These are phyloP conservation scores for Tyrannus savana DNA, from an alignment of 2,113 vertebrate species.

Conservation along the genomic window DNA sequence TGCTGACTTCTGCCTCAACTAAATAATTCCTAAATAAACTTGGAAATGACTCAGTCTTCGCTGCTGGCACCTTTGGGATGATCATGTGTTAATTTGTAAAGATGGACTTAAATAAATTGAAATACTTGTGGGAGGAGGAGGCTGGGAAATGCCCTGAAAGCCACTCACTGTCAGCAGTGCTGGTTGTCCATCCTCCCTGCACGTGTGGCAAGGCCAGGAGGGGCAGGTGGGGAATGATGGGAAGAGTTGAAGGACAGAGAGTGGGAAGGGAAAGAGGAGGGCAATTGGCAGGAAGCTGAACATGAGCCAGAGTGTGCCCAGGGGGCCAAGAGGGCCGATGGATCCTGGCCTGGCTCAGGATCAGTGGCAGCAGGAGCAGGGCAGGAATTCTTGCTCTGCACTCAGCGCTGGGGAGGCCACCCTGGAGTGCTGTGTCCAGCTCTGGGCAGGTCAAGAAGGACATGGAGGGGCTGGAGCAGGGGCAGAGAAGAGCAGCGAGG, in stretches of 20 bases:
- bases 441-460: too few species aligned
- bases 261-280: background rate
- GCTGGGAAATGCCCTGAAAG: background rate
- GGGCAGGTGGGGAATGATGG: background rate
- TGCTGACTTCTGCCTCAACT: background rate
- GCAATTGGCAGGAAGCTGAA: too few species aligned
- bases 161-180: background rate
- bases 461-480: too few species aligned
- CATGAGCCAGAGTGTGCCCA: too few species aligned
- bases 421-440: too few species aligned
- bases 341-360: too few species aligned
- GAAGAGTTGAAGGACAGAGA: background rate
- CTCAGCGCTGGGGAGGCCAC: too few species aligned
- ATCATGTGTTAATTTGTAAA: background rate
- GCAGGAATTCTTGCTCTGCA: too few species aligned
- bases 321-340: too few species aligned
- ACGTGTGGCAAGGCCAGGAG: rapidly evolving
- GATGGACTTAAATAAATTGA: background rate
- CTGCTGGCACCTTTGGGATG: background rate
- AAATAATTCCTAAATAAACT: background rate
- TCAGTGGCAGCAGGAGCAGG: too few species aligned
- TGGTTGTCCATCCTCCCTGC: background rate
- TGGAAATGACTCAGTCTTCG: background rate
- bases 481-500: too few species aligned
- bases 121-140: background rate